Conservation (phyloP, 1,140 invertebrate genomes). For the Achatina immaculata region DNA sequence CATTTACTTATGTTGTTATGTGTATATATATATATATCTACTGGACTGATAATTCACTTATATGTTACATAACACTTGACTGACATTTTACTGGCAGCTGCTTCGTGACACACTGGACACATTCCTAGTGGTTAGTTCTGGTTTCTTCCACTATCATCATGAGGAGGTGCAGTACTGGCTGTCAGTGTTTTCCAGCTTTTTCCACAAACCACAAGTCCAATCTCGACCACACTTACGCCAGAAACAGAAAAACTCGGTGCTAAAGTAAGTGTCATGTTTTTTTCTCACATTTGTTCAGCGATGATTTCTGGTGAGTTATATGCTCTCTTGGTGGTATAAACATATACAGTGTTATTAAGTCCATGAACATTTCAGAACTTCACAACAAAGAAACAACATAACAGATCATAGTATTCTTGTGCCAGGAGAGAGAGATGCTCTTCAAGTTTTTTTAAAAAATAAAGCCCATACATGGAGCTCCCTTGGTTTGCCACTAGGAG, state of each 20-base stretch:
- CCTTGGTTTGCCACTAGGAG: too few species aligned
- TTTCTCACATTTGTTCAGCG: neutral
- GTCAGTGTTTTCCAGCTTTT: slow-evolving; percentile 33
- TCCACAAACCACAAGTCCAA: neutral
- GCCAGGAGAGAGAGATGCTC: too few species aligned
- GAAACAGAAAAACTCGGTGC: slow-evolving; percentile 12
- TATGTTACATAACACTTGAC: too few species aligned
- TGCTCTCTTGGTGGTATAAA: neutral
- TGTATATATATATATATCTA: too few species aligned
- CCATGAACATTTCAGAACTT: too few species aligned
- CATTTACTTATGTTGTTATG: too few species aligned
- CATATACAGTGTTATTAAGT: too few species aligned
- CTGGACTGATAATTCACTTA: too few species aligned
- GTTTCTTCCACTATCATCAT: slow-evolving; percentile 66
- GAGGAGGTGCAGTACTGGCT: slow-evolving; percentile 68
- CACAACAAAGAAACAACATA: too few species aligned
- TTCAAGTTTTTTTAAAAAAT: too few species aligned
- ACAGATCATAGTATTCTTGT: too few species aligned
- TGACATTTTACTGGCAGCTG: slow-evolving; percentile 32
- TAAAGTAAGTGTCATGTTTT: slow-evolving; percentile 19
- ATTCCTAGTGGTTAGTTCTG: slow-evolving; percentile 47
- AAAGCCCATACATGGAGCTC: too few species aligned
- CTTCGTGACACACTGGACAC: slow-evolving; percentile 42
- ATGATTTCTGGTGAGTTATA: neutral
- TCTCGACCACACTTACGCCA: neutral